Percentiles rank a stretch among this genome's conserved stretches.
phyloP scores from a whole-genome alignment of 2,113 vertebrate species.

The Murina feae region DNA sequence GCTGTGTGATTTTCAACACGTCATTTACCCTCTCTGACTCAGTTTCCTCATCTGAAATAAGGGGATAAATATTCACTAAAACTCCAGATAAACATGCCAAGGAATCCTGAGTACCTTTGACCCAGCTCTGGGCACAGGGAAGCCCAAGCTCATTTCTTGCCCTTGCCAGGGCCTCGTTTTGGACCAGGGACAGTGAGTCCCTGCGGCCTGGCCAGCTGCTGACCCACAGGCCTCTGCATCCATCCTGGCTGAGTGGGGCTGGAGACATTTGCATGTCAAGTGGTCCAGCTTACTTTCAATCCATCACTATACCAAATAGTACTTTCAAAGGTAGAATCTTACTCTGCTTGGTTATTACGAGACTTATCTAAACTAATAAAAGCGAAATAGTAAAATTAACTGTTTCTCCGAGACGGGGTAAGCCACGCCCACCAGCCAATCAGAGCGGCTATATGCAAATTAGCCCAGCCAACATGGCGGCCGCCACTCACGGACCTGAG shows the following conservation, averaged over 20 bases:
- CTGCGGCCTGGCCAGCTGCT: rapidly evolving
- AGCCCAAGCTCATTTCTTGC: rapidly evolving
- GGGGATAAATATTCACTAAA: too few species aligned
- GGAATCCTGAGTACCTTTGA: rapidly evolving
- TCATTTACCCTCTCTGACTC: neutral
- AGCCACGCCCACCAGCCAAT: too few species aligned
- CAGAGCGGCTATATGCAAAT: too few species aligned
- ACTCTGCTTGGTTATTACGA: neutral
- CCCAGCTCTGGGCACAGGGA: rapidly evolving
- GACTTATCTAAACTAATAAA: too few species aligned
- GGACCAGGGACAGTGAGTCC: neutral
- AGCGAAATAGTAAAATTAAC: too few species aligned
- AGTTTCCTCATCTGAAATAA: neutral
- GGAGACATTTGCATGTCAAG: too few species aligned
- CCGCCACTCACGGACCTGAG: too few species aligned
- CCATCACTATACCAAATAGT: too few species aligned
- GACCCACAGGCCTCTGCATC: rapidly evolving
- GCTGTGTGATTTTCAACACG: neutral
- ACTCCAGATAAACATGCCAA: neutral
- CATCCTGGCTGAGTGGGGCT: neutral
- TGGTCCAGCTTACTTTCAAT: neutral
- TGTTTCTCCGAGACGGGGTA: too few species aligned
- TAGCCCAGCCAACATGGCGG: too few species aligned
- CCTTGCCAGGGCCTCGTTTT: rapidly evolving
- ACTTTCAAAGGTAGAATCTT: neutral